Evolutionary conservation across 2,797 vertebrate species (phyloP), one percentile per base, ranked within the genome.

Genomic region (Notoglanidium macrostoma): DNA sequence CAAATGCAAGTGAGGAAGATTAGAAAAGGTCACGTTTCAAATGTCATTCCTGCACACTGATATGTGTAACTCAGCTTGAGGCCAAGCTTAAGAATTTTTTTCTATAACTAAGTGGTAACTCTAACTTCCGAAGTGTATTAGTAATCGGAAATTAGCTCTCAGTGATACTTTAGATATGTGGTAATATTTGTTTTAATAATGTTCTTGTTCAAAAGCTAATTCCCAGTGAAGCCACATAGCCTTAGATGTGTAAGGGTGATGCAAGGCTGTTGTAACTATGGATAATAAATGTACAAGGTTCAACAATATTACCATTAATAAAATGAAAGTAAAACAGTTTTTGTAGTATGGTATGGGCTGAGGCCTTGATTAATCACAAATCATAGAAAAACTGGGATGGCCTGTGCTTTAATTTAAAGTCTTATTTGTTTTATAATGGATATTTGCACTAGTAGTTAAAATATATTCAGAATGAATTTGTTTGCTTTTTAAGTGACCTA

Each of bases 21-120:
- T 89, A 91, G 87, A 87, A 89, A 91, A 91, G 83, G 89, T 91
- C 90, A 91, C 12, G 32, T 90, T 91, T 90, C 83, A 91, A 91
- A 91, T 91, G 32, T 67, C 86, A 89, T 70, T 59, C 29, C 70
- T 77, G 59, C 85, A 72, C 76, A 70, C 81, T 65, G 81, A 79
- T 86, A 65, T 63, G 55, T 14, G 67, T 55, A 84, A 63, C n/a
- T 63, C 15, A 55, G 19, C 61, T 54, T 59, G 3, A 83, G 49
- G 40, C 32, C n/a, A 35, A 40, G 49, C 12, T 81, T 68, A 26
- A 7, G 3, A 77, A 51, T 40, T 54, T 35, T 35, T 29, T 55
- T 29, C 44, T 80, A 46, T 40, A 57, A 72, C 23, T 77, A 26
- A 6, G 32, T 7, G 0, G n/a, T 40, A 40, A 44, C 32, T 61